Evolutionary conservation across 1,140 invertebrate species (phyloP), one percentile per base, ranked within the genome.

Genomic region (Fopius arisanus): DNA sequence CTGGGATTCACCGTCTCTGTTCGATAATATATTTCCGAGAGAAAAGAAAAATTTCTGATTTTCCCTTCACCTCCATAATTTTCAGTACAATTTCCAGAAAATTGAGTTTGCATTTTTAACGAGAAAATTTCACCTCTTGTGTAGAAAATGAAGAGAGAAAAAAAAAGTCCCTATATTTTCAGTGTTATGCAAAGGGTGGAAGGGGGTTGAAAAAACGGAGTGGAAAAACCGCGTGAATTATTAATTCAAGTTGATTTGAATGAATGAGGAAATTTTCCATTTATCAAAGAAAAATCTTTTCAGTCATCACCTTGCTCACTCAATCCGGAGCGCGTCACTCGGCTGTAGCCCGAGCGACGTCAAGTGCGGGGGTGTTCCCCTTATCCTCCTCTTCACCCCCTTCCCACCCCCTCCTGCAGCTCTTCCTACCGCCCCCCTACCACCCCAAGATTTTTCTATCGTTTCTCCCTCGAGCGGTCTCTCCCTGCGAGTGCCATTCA

Each of bases 401-500:
- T 12, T 12, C 33, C 33, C 33, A 37, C 33, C 33, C 33, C n/a
- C n/a, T n/a, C n/a, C n/a, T n/a, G n/a, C n/a, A n/a, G n/a, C 12
- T 37, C 33, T 7, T 19, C 43, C 14, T 19, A 12, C 14, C 43
- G 5, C 43, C 7, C 43, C 43, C 43, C 14, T 19, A 2, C 43
- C 43, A 48, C 43, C 43, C 40, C 14, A 21, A 62, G 54, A 62
- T 62, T 62, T 54, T 62, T 62, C 54, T 10, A 23, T 62, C 21
- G 54, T 62, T 62, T 62, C 54, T 62, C 23, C 14, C 54, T 62
- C 14, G 54, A 62, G 23, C 54, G 21, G 21, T 10, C 54, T 62
- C 43, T n/a, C 43, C 54, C 54, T 28, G 54, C 54, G 28, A 62
- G 54, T 62, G 26, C 54, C 26, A 62, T 62, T 62, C 54, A 62